Evolutionary conservation across 2,888 invertebrate genomes (phyloP), one percentile per base, ranked within the genome.

Genomic region (Dynastes maya): DNA sequence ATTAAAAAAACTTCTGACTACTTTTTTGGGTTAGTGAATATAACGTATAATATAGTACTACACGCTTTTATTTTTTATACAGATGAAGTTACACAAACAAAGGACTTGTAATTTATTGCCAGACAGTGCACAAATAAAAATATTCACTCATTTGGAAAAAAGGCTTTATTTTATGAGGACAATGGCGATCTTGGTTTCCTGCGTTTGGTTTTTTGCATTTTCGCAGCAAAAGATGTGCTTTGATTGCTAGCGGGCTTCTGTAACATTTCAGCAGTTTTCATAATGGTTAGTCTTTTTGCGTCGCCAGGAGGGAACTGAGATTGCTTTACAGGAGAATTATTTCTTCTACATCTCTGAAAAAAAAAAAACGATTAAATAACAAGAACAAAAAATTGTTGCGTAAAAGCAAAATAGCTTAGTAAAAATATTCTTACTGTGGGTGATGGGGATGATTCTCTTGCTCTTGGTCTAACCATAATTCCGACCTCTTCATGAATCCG

Each of bases 401-500:
- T 11, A 45, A 45, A 45, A 8, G 8, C 45, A 45, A 45, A 45
- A 45, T 45, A 22, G n/a, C 11, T 13, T 13, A 2, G 11, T 4
- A 63, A 45, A 76, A 65, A 49, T 13, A 76, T 49, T 53, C 58
- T 40, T 68, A 76, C 76, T 40, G 40, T 68, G 2, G 76, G 67
- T 45, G 76, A 58, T 40, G 76, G 76, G 3, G 76, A 76, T 11
- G 16, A 13, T 58, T 76, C 76, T 37, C 67, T 67, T 37, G 55
- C 27, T 37, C 37, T 76, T 27, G 61, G 61, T 45, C 49, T 61
- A 8, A 49, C 11, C 16, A 40, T 61, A 45, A 74, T 27, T 45
- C 40, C 45, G 27, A 45, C 45, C 0, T 61, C 61, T 27, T 61
- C 72, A 6, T 45, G n/a, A 61, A 61, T 22, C 45, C 29, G 45